A percentile compares a stretch with the other conserved stretches of the same genome.
phyloP scores from a whole-genome alignment of 2,797 vertebrate species.

The Tolypeutes matacus region DNA sequence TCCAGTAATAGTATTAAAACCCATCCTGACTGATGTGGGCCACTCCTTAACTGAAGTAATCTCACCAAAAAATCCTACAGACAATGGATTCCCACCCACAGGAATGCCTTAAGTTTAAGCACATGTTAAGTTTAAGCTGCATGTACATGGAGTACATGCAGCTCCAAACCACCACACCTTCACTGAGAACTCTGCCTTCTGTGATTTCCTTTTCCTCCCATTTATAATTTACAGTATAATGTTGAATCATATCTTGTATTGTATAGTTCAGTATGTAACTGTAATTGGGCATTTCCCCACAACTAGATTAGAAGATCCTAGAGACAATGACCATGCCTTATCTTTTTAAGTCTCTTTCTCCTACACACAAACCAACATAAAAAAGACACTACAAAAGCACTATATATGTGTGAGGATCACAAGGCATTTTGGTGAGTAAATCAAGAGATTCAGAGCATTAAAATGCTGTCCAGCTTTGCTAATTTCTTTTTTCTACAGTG shows the following conservation, averaged over 20 bases:
- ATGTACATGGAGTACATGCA: too few species aligned
- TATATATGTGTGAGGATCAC: background rate
- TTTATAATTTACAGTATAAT: background rate
- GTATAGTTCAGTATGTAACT: background rate
- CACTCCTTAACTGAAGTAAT: too few species aligned
- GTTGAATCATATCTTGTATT: background rate
- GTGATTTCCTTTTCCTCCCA: background rate
- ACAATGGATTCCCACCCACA: too few species aligned
- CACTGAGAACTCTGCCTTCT: background rate
- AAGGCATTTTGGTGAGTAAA: background rate
- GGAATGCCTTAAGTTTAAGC: too few species aligned
- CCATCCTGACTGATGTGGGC: too few species aligned
- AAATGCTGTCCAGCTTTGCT: background rate
- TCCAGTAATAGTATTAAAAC: too few species aligned
- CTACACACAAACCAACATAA: fast-evolving
- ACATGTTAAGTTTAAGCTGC: too few species aligned
- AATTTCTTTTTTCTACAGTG: background rate
- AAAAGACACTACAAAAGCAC: background rate
- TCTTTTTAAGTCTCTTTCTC: background rate
- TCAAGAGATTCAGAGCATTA: background rate
- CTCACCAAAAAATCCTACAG: too few species aligned
- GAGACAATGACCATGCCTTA: background rate
- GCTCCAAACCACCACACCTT: background rate
- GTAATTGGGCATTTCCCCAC: background rate
- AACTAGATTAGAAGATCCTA: background rate